These are phyloP conservation scores for Calephelis nemesis DNA, from an alignment of 1,140 invertebrate genomes.

Conservation along the genomic window DNA sequence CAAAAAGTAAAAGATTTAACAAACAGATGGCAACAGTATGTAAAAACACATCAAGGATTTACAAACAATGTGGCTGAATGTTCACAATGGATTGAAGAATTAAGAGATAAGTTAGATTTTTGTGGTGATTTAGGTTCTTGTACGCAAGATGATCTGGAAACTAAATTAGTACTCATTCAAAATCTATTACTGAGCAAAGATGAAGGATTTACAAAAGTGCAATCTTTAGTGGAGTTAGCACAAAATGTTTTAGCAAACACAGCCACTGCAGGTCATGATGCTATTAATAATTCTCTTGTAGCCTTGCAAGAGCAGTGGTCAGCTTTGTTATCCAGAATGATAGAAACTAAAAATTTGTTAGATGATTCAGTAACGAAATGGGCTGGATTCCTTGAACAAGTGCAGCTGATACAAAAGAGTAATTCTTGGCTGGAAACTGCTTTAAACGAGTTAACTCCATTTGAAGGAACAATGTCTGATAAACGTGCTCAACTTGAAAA, in stretches of 20 bases:
- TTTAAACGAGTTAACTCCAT: slow-evolving; percentile 86
- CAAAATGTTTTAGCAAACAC: slow-evolving; percentile 96
- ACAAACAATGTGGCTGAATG: slow-evolving; percentile 89
- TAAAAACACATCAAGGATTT: slow-evolving; percentile 93
- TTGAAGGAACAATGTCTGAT: slow-evolving; percentile 90
- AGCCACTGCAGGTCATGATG: slow-evolving; percentile 90
- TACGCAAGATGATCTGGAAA: slow-evolving; percentile 91
- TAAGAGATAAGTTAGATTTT: slow-evolving; percentile 90
- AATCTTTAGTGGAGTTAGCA: slow-evolving; percentile 91
- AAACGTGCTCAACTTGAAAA: slow-evolving; percentile 92
- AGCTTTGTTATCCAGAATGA: slow-evolving; percentile 90
- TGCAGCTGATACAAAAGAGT: slow-evolving; percentile 91
- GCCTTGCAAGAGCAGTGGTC: slow-evolving; percentile 95
- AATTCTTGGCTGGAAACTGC: slow-evolving; percentile 87
- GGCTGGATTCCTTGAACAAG: slow-evolving; percentile 92
- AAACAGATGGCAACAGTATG: slow-evolving; percentile 94
- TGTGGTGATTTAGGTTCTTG: slow-evolving; percentile 90
- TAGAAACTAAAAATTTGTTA: slow-evolving; percentile 92
- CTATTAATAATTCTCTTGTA: slow-evolving; percentile 90
- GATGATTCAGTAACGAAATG: slow-evolving; percentile 94
- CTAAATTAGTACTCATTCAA: slow-evolving; percentile 90
- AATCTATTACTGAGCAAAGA: slow-evolving; percentile 93
- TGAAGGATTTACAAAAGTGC: slow-evolving; percentile 92
- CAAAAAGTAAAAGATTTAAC: slow-evolving; percentile 95
- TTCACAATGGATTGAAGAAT: slow-evolving; percentile 90